Percentiles rank a stretch among this genome's conserved stretches.
These are phyloP conservation scores for Baccha elongata DNA, from an alignment of 2,888 invertebrate species.

Conservation along the genomic window DNA sequence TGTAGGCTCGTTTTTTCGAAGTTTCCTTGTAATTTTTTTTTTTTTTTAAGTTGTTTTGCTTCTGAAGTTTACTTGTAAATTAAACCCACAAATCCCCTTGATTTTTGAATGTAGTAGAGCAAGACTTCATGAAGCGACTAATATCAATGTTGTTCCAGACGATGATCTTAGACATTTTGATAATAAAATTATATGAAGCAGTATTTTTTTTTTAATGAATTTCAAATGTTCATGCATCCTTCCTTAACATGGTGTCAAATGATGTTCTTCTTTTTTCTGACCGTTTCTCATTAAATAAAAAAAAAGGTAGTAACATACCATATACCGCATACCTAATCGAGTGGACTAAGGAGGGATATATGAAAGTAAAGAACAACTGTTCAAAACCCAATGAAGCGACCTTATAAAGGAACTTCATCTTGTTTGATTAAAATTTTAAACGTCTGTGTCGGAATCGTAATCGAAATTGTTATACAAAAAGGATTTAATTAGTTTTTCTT, in stretches of 20 bases:
- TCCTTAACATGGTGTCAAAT: constrained; percentile 31
- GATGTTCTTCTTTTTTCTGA: not conserved
- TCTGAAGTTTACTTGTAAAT: constrained; percentile 32
- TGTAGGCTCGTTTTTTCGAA: constrained; percentile 45
- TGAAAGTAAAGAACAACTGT: not conserved
- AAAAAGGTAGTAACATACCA: not conserved
- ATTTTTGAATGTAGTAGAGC: not conserved
- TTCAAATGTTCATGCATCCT: too few species aligned
- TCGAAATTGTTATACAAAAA: constrained; percentile 74
- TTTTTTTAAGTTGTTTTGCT: constrained; percentile 8
- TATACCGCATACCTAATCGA: not conserved
- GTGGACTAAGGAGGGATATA: not conserved
- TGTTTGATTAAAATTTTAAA: constrained; percentile 71
- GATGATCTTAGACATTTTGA: constrained; percentile 41
- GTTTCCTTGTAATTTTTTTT: constrained; percentile 10
- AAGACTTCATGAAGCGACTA: constrained; percentile 50
- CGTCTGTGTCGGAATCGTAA: constrained; percentile 49
- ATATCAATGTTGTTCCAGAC: constrained; percentile 55
- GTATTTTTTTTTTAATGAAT: constrained; percentile 18
- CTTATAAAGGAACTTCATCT: constrained; percentile 56
- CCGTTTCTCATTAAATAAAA: constrained; percentile 12
- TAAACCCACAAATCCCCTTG: not conserved
- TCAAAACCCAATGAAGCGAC: constrained; percentile 48
- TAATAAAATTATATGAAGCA: constrained; percentile 41
- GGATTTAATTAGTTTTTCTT: constrained; percentile 81